Evolutionary conservation across 2,888 invertebrate genomes (phyloP), one percentile per base, ranked within the genome.

Genomic region (Pyrrhosoma nymphula): DNA sequence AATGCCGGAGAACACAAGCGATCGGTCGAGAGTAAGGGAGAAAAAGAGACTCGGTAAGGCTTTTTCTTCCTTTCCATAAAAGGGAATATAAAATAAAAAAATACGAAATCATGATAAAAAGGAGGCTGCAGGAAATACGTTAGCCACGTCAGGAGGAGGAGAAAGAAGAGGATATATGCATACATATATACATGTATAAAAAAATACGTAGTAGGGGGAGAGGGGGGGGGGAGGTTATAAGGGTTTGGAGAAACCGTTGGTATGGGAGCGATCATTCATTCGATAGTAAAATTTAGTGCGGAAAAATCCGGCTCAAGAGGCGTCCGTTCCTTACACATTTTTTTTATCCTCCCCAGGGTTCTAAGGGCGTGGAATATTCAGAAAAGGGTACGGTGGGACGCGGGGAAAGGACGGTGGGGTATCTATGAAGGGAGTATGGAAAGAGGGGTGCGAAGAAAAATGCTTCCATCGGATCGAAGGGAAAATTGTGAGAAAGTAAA

Each of bases 281-380:
- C 91, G 91, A 91, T 91, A 63, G 91, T 63, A 23, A 91, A 91
- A 91, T 91, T 91, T 91, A 91, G 91, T 91, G 91, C 91, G 63
- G 60, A 91, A 91, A 91, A 91, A 91, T 91, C 91, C 91, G 63
- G 60, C 56, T 56, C 63, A 23, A 10, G 16, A 35, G 63, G 18
- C 69, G 69, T 69, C 69, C n/a, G 12, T 69, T 69, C 20, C 20
- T 18, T 60, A 4, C 60, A 14, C 60, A 14, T 60, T 90, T 56
- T 30, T 56, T 39, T 91, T 39, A 63, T 30, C 35, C 63, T 14
- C 23, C 63, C n/a, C 12, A 23, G 91, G 91, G 20, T 69, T 69
- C 60, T 35, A 91, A 60, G 91, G 63, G 39, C 39, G 20, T 35
- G 35, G 91, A 91, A 39, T 91, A 91, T 91, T 91, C 63, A 39